Conservation (phyloP, 2,888 invertebrate genomes). For the Agrotis ipsilon region DNA sequence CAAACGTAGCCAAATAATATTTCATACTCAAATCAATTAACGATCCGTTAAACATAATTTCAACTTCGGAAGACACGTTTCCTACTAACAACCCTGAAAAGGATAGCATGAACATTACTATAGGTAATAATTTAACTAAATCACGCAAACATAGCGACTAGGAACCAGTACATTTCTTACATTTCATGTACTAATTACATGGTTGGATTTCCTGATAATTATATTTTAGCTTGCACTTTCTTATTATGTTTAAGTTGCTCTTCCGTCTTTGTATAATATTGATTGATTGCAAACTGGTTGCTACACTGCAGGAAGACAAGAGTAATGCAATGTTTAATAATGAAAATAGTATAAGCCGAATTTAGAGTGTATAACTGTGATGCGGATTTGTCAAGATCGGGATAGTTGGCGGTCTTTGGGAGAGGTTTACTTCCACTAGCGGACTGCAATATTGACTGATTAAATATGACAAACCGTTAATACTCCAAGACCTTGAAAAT, state of each 20-base stretch:
- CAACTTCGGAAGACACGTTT: constrained; percentile 28
- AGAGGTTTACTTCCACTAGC: too few species aligned
- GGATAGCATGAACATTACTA: constrained; percentile 42
- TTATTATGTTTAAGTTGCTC: neutral
- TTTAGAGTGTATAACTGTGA: too few species aligned
- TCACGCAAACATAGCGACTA: constrained; percentile 42
- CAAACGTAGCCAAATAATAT: too few species aligned
- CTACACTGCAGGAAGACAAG: too few species aligned
- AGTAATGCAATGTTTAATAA: too few species aligned
- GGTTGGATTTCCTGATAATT: constrained; percentile 45
- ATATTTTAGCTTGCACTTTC: constrained; percentile 32
- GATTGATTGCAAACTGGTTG: constrained; percentile 7
- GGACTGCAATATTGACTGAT: too few species aligned
- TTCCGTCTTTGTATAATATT: constrained; percentile 28
- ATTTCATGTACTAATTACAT: constrained; percentile 43
- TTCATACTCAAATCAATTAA: neutral
- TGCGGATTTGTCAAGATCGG: too few species aligned
- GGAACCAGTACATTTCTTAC: constrained; percentile 40
- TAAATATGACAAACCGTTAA: too few species aligned
- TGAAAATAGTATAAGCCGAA: too few species aligned
- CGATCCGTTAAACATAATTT: constrained; percentile 3
- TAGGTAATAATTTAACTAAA: constrained; percentile 50
- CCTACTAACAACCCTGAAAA: constrained; percentile 22
- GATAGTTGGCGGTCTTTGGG: too few species aligned
- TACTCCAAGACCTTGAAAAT: too few species aligned